Evolutionary conservation across 2,113 vertebrate genomes (phyloP).

Genomic region (Corythoichthys intestinalis): DNA sequence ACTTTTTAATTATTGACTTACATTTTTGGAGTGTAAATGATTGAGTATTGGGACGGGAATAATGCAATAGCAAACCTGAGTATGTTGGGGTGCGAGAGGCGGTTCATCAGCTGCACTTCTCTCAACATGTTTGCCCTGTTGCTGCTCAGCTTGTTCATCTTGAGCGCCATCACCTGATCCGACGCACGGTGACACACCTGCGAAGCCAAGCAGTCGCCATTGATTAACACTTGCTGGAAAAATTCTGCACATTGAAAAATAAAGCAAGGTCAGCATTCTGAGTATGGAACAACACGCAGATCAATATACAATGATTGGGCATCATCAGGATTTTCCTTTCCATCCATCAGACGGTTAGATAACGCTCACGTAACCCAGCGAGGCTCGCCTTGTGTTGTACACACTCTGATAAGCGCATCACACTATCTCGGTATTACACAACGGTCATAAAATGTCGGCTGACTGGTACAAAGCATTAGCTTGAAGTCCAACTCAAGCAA

Average conservation of each 20-base stretch:
- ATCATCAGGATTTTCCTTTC: conserved; percentile 1
- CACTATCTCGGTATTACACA: background rate
- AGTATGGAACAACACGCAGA: background rate
- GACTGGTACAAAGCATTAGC: background rate
- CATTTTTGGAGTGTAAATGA: background rate
- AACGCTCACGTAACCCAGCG: background rate
- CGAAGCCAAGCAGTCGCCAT: conserved; percentile 11
- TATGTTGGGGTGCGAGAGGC: conserved; percentile 93
- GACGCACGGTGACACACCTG: conserved; percentile 91
- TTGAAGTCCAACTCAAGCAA: background rate
- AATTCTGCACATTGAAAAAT: background rate
- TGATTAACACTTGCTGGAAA: conserved; percentile 5
- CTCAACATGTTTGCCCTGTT: conserved; percentile 97
- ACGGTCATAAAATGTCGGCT: background rate
- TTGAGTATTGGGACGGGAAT: background rate
- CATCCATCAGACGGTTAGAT: background rate
- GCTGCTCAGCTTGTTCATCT: conserved; percentile 97
- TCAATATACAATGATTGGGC: background rate
- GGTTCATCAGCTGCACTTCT: conserved; percentile 97
- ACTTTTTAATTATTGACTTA: background rate
- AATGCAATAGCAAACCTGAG: conserved; percentile 75
- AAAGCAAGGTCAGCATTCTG: background rate
- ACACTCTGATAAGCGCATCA: background rate
- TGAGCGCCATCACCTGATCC: conserved; percentile 96
- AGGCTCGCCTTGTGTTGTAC: background rate